phyloP scores from a whole-genome alignment of 2,113 vertebrate species.

The Clinocottus analis region DNA sequence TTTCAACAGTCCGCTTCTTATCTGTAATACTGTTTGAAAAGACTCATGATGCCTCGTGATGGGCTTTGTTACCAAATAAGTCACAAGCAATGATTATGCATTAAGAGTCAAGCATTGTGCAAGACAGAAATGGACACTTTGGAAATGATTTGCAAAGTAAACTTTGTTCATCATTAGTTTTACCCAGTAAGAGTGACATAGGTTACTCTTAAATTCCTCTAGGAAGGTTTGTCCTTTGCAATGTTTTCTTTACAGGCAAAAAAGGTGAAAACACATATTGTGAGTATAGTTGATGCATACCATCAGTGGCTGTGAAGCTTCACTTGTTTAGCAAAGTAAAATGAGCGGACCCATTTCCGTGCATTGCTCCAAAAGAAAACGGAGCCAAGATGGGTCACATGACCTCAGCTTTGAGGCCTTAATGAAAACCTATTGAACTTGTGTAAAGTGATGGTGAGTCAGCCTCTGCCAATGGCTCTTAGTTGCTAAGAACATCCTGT shows the following conservation, averaged over 20 bases:
- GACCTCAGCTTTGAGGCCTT: conserved; percentile 43
- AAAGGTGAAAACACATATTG: neutral
- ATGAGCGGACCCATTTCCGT: conserved; percentile 13
- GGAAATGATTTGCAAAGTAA: neutral
- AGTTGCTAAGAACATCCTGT: conserved; percentile 52
- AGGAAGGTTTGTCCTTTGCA: neutral
- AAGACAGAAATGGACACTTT: neutral
- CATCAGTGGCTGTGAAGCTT: neutral
- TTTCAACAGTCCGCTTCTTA: conserved; percentile 10
- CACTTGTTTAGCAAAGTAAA: conserved; percentile 17
- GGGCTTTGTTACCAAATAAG: neutral
- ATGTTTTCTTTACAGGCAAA: neutral
- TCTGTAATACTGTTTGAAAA: conserved; percentile 10
- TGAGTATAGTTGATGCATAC: neutral
- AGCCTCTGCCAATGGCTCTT: conserved; percentile 18
- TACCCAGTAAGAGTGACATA: neutral
- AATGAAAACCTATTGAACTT: conserved; percentile 58
- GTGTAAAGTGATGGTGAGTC: conserved; percentile 22
- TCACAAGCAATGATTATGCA: neutral
- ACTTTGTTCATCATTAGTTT: neutral
- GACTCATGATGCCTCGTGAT: neutral
- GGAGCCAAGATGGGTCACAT: conserved; percentile 30
- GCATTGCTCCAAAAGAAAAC: conserved; percentile 41
- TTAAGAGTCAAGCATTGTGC: neutral
- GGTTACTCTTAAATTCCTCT: neutral